Evolutionary conservation across 2,797 vertebrate species (phyloP).

Genomic region (Alca torda): DNA sequence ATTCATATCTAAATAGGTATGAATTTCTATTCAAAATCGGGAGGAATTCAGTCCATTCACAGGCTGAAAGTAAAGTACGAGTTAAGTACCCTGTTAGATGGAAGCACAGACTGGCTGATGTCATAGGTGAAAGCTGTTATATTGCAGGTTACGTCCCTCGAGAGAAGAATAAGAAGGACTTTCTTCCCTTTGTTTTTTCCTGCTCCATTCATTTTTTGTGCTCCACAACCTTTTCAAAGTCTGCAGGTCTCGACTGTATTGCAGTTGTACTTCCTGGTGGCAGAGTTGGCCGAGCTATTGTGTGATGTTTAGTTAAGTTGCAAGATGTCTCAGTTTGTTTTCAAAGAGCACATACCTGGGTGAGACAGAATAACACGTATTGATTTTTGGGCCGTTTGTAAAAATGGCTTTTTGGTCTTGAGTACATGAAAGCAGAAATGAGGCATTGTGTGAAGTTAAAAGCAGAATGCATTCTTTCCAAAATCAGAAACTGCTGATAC

Average conservation of each 20-base stretch:
- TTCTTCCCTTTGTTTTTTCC: slow-evolving; percentile 10
- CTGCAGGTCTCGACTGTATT: not conserved
- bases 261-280: not conserved
- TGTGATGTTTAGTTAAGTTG: not conserved
- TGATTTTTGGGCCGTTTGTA: not conserved
- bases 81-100: not conserved
- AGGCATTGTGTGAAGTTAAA: slow-evolving; percentile 53
- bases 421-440: slow-evolving; percentile 24
- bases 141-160: not conserved
- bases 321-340: not conserved
- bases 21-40: not conserved
- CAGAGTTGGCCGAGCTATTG: not conserved
- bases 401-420: not conserved
- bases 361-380: not conserved
- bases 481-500: slow-evolving; percentile 9
- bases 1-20: not conserved
- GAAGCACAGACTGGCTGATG: not conserved
- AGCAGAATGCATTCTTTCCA: slow-evolving; percentile 1
- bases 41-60: not conserved
- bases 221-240: not conserved
- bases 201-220: not conserved
- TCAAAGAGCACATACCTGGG: not conserved
- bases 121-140: not conserved
- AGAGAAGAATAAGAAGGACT: not conserved
- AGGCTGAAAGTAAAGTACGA: not conserved